Conservation (phyloP, 2,797 vertebrate species). For the Balearica regulorum region DNA sequence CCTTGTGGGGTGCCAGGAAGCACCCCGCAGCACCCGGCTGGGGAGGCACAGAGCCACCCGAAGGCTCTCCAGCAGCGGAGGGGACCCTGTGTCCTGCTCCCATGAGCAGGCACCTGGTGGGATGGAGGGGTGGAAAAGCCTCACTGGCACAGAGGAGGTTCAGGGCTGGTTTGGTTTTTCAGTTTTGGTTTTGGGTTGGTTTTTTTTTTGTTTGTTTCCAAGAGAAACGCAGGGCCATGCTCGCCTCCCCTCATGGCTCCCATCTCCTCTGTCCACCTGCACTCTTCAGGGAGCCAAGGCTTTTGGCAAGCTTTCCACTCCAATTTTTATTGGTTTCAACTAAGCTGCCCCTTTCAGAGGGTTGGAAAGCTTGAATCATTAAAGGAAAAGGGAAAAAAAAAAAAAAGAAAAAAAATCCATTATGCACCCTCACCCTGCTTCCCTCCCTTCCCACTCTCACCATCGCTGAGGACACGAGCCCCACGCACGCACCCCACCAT, state of each 20-base stretch:
- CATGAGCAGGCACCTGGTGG: fast-evolving
- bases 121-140: not conserved
- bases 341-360: slow-evolving; percentile 71
- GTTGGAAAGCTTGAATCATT: slow-evolving; percentile 65
- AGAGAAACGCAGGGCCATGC: slow-evolving; percentile 42
- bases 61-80: fast-evolving
- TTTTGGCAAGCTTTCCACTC: slow-evolving; percentile 73
- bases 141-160: not conserved
- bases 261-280: slow-evolving; percentile 79
- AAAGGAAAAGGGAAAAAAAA: not conserved
- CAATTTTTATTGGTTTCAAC: slow-evolving; percentile 76
- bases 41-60: not conserved
- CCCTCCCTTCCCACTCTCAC: not conserved
- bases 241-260: slow-evolving; percentile 61
- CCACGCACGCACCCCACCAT: not conserved
- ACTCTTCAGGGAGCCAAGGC: slow-evolving; percentile 75
- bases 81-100: not conserved
- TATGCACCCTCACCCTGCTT: not conserved
- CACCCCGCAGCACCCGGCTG: fast-evolving
- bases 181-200: too few relatives aligned
- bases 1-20: not conserved
- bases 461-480: fast-evolving
- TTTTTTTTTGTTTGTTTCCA: not conserved
- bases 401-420: fast-evolving
- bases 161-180: not conserved